Percentiles rank a stretch among this genome's conserved stretches.
Conservation (phyloP, 2,888 invertebrate genomes). For the Polydesmus complanatus region DNA sequence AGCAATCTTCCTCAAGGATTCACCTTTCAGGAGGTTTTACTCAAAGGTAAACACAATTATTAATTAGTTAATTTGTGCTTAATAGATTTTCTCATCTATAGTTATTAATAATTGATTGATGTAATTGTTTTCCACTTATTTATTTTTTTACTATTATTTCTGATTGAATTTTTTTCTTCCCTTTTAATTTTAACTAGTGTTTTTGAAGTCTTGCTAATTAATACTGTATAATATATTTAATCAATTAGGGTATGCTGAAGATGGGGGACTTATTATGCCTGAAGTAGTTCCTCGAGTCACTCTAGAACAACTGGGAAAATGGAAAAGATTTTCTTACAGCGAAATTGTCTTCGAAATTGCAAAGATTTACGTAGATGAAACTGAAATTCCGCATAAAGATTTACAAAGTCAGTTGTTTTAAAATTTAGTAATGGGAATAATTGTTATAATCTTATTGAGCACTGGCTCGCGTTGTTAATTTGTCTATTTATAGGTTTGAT, state of each 20-base stretch:
- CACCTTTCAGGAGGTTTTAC: too few species aligned
- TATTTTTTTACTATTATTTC: too few species aligned
- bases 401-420: constrained; percentile 24
- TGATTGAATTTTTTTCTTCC: too few species aligned
- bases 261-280: constrained; percentile 36
- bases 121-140: too few species aligned
- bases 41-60: too few species aligned
- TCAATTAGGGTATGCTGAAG: constrained; percentile 34
- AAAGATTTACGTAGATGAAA: constrained; percentile 29
- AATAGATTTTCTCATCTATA: too few species aligned
- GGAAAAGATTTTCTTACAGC: constrained; percentile 29
- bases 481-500: constrained; percentile 23
- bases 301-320: constrained; percentile 25
- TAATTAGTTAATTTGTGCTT: too few species aligned
- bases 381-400: constrained; percentile 30
- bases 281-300: constrained; percentile 28
- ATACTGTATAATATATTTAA: too few species aligned
- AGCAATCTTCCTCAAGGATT: too few species aligned
- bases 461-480: background rate
- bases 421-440: background rate
- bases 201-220: too few species aligned
- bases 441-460: background rate
- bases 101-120: too few species aligned
- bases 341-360: constrained; percentile 31
- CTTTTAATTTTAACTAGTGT: too few species aligned